A percentile compares a stretch with the other conserved stretches of the same genome.
Conservation (phyloP, 1,140 invertebrate genomes). For the Diachasma alloeum region DNA sequence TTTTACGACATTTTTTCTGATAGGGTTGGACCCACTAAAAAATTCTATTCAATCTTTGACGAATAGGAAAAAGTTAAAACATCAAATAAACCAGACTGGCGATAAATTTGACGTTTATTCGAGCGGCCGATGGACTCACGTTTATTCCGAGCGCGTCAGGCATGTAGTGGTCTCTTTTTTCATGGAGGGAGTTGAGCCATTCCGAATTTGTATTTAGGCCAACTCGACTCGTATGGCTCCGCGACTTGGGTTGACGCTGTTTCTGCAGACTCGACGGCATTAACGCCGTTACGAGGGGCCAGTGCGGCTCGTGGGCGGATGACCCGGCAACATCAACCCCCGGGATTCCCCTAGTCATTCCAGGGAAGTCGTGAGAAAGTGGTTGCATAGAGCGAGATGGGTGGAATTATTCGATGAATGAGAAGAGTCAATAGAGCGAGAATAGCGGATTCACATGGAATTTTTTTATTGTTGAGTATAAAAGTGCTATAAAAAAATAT, state of each 20-base stretch:
- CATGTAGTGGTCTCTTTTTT: background rate
- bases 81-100: background rate
- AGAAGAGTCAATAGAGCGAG: background rate
- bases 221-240: background rate
- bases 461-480: no score
- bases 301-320: background rate
- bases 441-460: background rate
- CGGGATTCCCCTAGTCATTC: background rate
- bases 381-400: background rate
- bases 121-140: slow-evolving; percentile 6
- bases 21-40: background rate
- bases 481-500: no score
- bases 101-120: slow-evolving; percentile 4
- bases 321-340: background rate
- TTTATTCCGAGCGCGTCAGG: slow-evolving; percentile 1
- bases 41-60: background rate
- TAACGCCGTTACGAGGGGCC: background rate
- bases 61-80: background rate
- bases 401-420: background rate
- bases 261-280: background rate
- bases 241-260: background rate
- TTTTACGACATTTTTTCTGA: background rate
- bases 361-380: background rate
- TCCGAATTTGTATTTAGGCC: slow-evolving; percentile 11
- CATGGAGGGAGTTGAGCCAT: background rate